Percentiles rank a stretch among this genome's conserved stretches.
phyloP scores from a whole-genome alignment of 2,797 vertebrate species.

The Poecile montanus region DNA sequence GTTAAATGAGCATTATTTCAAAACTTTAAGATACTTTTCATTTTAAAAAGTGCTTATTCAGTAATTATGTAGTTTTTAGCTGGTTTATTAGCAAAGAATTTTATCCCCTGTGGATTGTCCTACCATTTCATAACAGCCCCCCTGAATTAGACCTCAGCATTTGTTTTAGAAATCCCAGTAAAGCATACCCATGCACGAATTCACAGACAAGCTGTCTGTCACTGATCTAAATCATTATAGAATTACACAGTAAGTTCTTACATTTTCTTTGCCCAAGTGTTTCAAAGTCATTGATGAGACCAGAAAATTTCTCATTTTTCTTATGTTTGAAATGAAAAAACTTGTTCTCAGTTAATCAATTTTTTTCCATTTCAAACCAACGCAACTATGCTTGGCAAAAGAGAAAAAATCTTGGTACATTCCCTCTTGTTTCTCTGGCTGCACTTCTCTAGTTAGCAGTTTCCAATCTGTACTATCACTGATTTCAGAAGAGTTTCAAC shows the following conservation, averaged over 20 bases:
- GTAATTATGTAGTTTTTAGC: conserved; percentile 72
- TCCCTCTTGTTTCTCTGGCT: neutral
- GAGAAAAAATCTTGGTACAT: neutral
- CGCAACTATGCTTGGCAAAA: neutral
- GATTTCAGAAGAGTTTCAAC: neutral
- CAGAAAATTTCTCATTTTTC: conserved; percentile 44
- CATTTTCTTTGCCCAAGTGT: conserved; percentile 61
- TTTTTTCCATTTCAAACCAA: neutral
- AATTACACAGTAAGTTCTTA: conserved; percentile 63
- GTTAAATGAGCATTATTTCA: conserved; percentile 74
- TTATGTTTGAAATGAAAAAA: conserved; percentile 28
- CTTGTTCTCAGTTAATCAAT: conserved; percentile 28
- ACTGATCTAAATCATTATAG: conserved; percentile 64
- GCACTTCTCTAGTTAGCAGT: neutral
- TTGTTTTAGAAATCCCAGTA: conserved; percentile 14
- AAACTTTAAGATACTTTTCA: conserved; percentile 71
- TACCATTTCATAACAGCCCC: conserved; percentile 38
- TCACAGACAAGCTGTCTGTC: conserved; percentile 56
- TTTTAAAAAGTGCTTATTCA: conserved; percentile 69
- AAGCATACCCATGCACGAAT: conserved; percentile 40
- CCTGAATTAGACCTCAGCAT: conserved; percentile 62
- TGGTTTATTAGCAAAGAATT: conserved; percentile 58
- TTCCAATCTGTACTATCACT: neutral
- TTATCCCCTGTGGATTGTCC: conserved; percentile 51
- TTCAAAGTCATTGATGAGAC: conserved; percentile 59